phyloP scores from a whole-genome alignment of 2,797 vertebrate species.

The Euthynnus affinis region DNA sequence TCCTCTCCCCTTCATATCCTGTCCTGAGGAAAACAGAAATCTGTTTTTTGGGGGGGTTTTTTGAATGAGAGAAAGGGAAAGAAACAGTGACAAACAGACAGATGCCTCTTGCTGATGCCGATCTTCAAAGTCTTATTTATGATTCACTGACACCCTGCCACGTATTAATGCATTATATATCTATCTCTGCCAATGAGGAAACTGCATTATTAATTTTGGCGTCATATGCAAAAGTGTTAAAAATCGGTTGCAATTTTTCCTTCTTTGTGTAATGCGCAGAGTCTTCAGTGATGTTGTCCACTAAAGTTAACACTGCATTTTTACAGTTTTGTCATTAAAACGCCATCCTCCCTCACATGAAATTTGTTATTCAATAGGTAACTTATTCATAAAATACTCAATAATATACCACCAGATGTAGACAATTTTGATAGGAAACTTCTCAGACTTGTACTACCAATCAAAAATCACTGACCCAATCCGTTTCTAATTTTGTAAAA shows the following conservation, averaged over 20 bases:
- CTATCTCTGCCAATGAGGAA: slow-evolving; percentile 51
- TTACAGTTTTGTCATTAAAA: slow-evolving; percentile 45
- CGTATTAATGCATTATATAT: slow-evolving; percentile 65
- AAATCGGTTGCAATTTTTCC: slow-evolving; percentile 41
- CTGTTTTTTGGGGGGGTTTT: background rate
- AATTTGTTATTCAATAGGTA: slow-evolving; percentile 32
- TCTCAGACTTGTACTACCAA: slow-evolving; percentile 32
- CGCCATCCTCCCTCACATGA: slow-evolving; percentile 7
- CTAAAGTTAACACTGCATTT: slow-evolving; percentile 48
- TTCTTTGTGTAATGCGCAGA: slow-evolving; percentile 42
- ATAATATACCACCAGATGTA: slow-evolving; percentile 29
- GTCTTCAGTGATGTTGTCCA: slow-evolving; percentile 46
- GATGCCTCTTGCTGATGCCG: slow-evolving; percentile 31
- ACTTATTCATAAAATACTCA: slow-evolving; percentile 17
- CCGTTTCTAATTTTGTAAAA: slow-evolving; percentile 18
- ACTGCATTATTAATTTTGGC: slow-evolving; percentile 56
- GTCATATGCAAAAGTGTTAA: slow-evolving; percentile 45
- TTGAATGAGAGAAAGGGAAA: slow-evolving; percentile 18
- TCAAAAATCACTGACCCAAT: slow-evolving; percentile 17
- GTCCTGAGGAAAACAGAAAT: slow-evolving; percentile 22
- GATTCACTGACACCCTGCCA: slow-evolving; percentile 66
- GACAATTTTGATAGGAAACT: slow-evolving; percentile 22
- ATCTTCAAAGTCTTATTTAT: slow-evolving; percentile 71
- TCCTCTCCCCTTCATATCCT: slow-evolving; percentile 11
- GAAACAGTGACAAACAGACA: slow-evolving; percentile 40